phyloP scores from a whole-genome alignment of 2,888 invertebrate species.

The Ormyrus nitidulus region DNA sequence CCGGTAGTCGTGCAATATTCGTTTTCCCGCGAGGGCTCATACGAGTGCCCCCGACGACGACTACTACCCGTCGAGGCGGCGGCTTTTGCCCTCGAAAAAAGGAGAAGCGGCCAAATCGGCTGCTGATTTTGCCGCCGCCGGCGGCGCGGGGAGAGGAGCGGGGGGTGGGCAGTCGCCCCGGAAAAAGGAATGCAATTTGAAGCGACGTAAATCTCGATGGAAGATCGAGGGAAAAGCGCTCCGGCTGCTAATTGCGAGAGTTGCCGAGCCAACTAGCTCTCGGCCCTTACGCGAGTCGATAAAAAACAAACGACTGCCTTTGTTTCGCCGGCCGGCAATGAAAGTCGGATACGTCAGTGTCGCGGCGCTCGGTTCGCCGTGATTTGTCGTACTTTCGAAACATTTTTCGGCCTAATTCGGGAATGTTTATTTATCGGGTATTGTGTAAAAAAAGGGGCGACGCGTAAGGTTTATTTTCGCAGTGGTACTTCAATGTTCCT shows the following conservation, averaged over 20 bases:
- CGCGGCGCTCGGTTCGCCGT: too few species aligned
- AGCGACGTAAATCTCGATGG: constrained; percentile 57
- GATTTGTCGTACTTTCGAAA: too few species aligned
- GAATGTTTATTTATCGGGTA: not conserved
- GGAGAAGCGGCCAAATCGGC: constrained; percentile 17
- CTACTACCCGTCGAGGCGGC: too few species aligned
- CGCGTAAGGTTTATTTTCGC: not conserved
- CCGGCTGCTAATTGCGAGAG: constrained; percentile 30
- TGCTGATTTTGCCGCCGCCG: constrained; percentile 17
- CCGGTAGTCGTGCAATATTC: not conserved
- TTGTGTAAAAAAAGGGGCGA: not conserved
- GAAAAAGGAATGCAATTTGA: constrained; percentile 57
- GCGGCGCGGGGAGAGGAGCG: not conserved
- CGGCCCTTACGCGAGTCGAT: not conserved
- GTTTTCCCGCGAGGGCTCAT: not conserved
- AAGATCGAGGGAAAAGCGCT: constrained; percentile 30
- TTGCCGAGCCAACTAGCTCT: not conserved
- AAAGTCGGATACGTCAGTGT: not conserved
- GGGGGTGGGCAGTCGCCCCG: not conserved
- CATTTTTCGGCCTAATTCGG: too few species aligned
- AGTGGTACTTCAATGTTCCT: too few species aligned
- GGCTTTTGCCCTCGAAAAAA: constrained; percentile 2
- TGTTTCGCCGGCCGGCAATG: not conserved
- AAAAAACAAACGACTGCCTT: constrained; percentile 3
- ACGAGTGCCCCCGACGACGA: not conserved